phyloP scores from a whole-genome alignment of 2,113 vertebrate genomes.

The Aldabrachelys gigantea region DNA sequence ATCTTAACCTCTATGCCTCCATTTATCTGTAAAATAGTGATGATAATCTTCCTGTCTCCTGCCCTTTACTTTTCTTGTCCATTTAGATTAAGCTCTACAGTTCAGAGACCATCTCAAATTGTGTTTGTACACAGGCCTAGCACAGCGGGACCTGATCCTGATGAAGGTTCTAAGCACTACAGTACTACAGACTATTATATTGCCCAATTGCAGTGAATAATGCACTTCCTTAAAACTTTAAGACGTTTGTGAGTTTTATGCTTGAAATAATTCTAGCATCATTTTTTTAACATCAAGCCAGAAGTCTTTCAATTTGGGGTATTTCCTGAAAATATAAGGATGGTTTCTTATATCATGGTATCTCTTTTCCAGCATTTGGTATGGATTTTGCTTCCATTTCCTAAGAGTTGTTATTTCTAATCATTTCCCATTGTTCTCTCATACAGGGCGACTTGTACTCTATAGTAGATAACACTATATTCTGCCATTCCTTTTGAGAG shows the following conservation, averaged over 20 bases:
- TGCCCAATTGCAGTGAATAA: neutral
- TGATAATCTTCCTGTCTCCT: neutral
- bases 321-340: fast-evolving
- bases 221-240: neutral
- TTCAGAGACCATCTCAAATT: neutral
- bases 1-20: neutral
- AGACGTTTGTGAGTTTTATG: neutral
- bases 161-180: neutral
- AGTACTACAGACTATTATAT: neutral
- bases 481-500: neutral
- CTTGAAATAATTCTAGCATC: neutral
- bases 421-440: neutral
- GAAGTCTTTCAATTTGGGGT: fast-evolving
- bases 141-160: neutral
- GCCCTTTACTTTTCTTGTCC: neutral
- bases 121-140: neutral
- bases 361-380: neutral
- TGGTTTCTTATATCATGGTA: neutral
- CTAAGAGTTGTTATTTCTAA: neutral
- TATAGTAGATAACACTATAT: neutral
- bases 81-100: neutral
- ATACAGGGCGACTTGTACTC: neutral
- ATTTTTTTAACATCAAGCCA: neutral
- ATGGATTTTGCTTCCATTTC: neutral
- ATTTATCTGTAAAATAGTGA: neutral